These are phyloP conservation scores for Drosophila gaucha DNA, from an alignment of 2,888 invertebrate genomes.

Conservation along the genomic window DNA sequence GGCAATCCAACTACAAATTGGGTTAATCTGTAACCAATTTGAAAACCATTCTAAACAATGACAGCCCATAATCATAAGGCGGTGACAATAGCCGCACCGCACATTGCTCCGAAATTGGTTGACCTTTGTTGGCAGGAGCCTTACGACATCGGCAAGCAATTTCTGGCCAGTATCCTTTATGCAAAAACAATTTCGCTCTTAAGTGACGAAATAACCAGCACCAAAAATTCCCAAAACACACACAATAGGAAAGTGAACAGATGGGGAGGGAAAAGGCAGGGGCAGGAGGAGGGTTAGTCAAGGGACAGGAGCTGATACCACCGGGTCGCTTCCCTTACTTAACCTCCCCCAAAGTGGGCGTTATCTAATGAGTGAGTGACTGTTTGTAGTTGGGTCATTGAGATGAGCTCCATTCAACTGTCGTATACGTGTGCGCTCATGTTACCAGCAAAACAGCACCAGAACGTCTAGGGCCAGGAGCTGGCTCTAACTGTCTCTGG, in stretches of 20 bases:
- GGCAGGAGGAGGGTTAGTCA: slow-evolving; percentile 33
- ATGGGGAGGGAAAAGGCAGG: slow-evolving; percentile 12
- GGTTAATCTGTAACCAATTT: slow-evolving; percentile 53
- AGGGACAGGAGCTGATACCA: slow-evolving; percentile 2
- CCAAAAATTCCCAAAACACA: slow-evolving; percentile 34
- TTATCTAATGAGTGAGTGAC: slow-evolving; percentile 53
- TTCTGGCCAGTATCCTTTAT: slow-evolving; percentile 40
- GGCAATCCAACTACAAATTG: slow-evolving; percentile 32
- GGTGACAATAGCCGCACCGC: slow-evolving; percentile 28
- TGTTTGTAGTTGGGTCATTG: slow-evolving; percentile 60
- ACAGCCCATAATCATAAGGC: slow-evolving; percentile 36
- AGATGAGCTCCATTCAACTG: slow-evolving; percentile 71
- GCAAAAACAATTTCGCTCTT: slow-evolving; percentile 69
- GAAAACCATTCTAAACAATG: slow-evolving; percentile 60
- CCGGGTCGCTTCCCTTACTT: not conserved
- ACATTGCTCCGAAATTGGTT: slow-evolving; percentile 53
- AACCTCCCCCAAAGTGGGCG: slow-evolving; percentile 19
- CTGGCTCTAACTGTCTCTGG: slow-evolving; percentile 12
- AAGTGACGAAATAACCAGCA: slow-evolving; percentile 67
- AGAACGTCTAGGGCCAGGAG: too few species aligned
- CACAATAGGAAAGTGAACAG: slow-evolving; percentile 19
- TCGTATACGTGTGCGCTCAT: slow-evolving; percentile 43
- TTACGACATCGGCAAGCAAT: slow-evolving; percentile 15
- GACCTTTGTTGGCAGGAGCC: slow-evolving; percentile 1
- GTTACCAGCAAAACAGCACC: slow-evolving; percentile 18